Evolutionary conservation across 2,113 vertebrate genomes (phyloP).

Genomic region (Dicerorhinus sumatrensis): DNA sequence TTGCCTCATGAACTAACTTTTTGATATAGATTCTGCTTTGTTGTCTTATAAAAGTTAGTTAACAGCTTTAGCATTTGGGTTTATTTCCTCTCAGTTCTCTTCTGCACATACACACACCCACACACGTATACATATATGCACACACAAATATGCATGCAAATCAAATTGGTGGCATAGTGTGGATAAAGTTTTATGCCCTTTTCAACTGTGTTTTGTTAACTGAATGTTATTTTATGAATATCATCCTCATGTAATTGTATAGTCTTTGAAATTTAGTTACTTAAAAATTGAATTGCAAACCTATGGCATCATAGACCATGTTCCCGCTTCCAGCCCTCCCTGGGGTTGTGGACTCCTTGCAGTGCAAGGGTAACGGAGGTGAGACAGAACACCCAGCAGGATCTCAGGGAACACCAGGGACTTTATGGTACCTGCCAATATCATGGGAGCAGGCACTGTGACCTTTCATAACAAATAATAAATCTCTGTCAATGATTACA

Average conservation of each 20-base stretch:
- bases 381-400: background rate
- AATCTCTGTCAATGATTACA: background rate
- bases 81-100: background rate
- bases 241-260: background rate
- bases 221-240: background rate
- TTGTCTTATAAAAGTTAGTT: background rate
- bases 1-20: background rate
- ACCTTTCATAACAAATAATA: background rate
- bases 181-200: background rate
- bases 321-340: background rate
- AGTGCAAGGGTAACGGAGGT: background rate
- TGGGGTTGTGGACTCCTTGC: background rate
- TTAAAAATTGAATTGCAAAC: slow-evolving; percentile 21
- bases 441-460: background rate
- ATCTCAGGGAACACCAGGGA: background rate
- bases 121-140: background rate
- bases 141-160: background rate
- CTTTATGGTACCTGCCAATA: background rate
- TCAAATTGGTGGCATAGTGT: background rate
- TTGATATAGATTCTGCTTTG: background rate
- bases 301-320: background rate
- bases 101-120: background rate
- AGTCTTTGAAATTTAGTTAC: background rate
- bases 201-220: background rate
- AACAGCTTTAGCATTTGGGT: background rate